phyloP scores from a whole-genome alignment of 2,888 invertebrate genomes.

The Sarcophaga rosellei region DNA sequence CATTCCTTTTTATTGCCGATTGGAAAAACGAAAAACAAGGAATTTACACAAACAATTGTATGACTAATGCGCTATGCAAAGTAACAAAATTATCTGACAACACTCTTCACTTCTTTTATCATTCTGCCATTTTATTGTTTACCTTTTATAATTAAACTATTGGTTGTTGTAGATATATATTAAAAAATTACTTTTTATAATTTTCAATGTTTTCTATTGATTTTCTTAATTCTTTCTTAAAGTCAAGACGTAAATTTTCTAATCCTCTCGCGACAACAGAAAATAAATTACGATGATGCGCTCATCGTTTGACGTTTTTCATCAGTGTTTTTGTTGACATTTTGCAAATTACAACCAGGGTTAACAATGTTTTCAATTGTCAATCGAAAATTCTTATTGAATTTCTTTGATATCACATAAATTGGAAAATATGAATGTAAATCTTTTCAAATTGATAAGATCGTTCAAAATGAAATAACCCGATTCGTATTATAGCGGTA shows the following conservation, averaged over 20 bases:
- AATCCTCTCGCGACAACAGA: conserved; percentile 54
- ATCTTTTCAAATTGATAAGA: too few species aligned
- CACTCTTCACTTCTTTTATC: not conserved
- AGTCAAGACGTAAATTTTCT: conserved; percentile 57
- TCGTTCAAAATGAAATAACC: too few species aligned
- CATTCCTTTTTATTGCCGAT: not conserved
- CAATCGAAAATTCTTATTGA: too few species aligned
- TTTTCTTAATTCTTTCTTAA: conserved; percentile 28
- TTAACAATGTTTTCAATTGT: not conserved
- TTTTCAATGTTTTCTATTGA: conserved; percentile 16
- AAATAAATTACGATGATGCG: conserved; percentile 59
- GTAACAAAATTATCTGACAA: conserved; percentile 10
- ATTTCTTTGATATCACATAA: too few species aligned
- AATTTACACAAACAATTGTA: conserved; percentile 50
- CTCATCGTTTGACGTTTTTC: conserved; percentile 59
- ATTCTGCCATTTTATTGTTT: not conserved
- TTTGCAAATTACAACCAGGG: conserved; percentile 8
- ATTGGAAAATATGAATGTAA: too few species aligned
- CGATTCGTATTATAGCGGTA: too few species aligned
- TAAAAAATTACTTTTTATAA: not conserved
- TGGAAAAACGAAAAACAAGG: conserved; percentile 5
- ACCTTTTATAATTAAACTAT: conserved; percentile 33
- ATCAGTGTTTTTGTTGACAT: conserved; percentile 35
- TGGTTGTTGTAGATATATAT: conserved; percentile 13
- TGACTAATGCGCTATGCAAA: conserved; percentile 63